These are phyloP conservation scores for Trichopoda pennipes DNA, from an alignment of 2,888 invertebrate species.

Conservation along the genomic window DNA sequence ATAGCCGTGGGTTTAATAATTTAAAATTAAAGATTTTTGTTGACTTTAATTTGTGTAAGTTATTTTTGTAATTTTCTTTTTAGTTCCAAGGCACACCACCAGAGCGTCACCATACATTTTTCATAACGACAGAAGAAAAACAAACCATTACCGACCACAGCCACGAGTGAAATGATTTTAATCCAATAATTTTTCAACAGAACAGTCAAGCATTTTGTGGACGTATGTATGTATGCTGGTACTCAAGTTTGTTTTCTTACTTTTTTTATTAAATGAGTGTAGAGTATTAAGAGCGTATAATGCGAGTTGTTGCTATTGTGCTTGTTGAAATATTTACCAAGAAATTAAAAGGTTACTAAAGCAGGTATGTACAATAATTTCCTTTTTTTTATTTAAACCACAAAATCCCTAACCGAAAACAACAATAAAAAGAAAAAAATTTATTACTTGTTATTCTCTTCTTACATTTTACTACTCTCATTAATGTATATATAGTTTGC, in stretches of 20 bases:
- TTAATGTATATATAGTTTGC: constrained; percentile 5
- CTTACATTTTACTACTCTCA: constrained; percentile 31
- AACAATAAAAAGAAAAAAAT: constrained; percentile 21
- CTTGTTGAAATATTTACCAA: constrained; percentile 40
- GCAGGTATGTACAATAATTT: constrained; percentile 65
- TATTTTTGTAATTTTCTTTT: constrained; percentile 40
- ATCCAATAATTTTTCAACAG: constrained; percentile 63
- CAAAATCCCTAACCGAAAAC: constrained; percentile 34
- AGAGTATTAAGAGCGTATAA: constrained; percentile 29
- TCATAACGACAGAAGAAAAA: constrained; percentile 20
- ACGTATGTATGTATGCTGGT: constrained; percentile 41
- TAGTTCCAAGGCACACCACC: constrained; percentile 63
- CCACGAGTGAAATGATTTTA: constrained; percentile 70
- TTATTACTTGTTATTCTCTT: constrained; percentile 53
- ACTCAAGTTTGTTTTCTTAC: constrained; percentile 39
- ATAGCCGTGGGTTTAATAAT: neutral
- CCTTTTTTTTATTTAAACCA: constrained; percentile 15
- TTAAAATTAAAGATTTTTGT: constrained; percentile 10
- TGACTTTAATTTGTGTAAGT: constrained; percentile 65
- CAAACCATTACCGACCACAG: constrained; percentile 69
- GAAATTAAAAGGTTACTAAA: constrained; percentile 54
- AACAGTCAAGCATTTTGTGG: constrained; percentile 55
- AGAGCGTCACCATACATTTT: constrained; percentile 58
- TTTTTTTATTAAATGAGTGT: constrained; percentile 40
- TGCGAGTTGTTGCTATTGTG: neutral